Conservation (phyloP, 2,113 vertebrate species). For the Siniperca chuatsi region DNA sequence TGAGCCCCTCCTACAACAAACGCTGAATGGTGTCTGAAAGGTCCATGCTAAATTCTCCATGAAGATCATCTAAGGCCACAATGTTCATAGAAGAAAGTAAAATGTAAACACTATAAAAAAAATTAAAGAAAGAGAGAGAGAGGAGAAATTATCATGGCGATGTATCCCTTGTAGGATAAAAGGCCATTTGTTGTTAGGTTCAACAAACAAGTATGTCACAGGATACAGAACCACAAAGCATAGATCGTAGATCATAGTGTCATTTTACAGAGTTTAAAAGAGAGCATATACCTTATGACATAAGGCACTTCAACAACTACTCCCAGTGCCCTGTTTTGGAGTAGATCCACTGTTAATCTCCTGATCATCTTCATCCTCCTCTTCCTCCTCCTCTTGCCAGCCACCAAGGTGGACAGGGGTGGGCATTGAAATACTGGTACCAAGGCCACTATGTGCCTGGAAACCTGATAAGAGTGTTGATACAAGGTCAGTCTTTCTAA, state of each 20-base stretch:
- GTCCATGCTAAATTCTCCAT: conserved; percentile 74
- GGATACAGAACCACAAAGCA: conserved; percentile 25
- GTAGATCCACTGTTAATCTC: conserved; percentile 78
- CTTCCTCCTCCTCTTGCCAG: conserved; percentile 85
- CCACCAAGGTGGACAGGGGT: conserved; percentile 79
- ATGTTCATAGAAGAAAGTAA: conserved; percentile 77
- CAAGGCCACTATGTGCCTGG: conserved; percentile 53
- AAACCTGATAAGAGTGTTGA: conserved; percentile 31
- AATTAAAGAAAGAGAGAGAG: conserved; percentile 29
- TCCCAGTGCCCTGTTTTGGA: conserved; percentile 68
- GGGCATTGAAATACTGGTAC: conserved; percentile 64
- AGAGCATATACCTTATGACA: conserved; percentile 63
- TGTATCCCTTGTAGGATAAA: conserved; percentile 32
- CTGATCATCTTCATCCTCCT: conserved; percentile 76
- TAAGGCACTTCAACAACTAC: conserved; percentile 85
- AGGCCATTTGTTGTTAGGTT: conserved; percentile 14
- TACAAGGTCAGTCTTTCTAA: background rate
- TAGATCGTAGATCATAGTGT: conserved; percentile 4
- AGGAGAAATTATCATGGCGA: conserved; percentile 42
- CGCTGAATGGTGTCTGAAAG: conserved; percentile 57
- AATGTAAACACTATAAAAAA: conserved; percentile 77
- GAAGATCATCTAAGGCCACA: conserved; percentile 85
- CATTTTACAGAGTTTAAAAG: conserved; percentile 1
- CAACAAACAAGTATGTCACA: conserved; percentile 5
- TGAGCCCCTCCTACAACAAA: conserved; percentile 52